Evolutionary conservation across 2,113 vertebrate genomes (phyloP).

Genomic region (Nothocercus julius): DNA sequence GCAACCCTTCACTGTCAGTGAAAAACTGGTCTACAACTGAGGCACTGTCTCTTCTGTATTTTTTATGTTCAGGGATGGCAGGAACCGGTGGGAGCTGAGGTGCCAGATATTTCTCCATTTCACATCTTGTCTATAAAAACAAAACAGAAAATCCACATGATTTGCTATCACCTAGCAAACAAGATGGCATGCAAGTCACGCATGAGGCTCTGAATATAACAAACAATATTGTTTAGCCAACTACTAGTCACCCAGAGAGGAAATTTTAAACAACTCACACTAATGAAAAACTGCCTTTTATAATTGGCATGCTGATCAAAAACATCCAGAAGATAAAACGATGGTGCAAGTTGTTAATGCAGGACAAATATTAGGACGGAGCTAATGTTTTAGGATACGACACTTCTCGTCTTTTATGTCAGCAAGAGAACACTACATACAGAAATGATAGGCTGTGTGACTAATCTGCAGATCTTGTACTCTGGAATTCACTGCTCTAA

Average conservation of each 20-base stretch:
- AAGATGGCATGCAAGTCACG: background rate
- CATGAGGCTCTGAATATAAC: background rate
- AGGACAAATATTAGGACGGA: background rate
- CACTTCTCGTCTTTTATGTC: conserved; percentile 46
- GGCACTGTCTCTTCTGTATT: conserved; percentile 85
- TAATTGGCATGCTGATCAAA: background rate
- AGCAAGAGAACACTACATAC: accelerated
- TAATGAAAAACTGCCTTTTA: conserved; percentile 45
- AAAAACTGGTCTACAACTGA: conserved; percentile 91
- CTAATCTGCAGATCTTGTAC: conserved; percentile 55
- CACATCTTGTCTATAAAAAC: conserved; percentile 87
- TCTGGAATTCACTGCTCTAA: conserved; percentile 42
- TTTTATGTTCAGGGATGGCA: conserved; percentile 82
- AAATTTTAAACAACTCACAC: background rate
- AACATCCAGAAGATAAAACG: conserved; percentile 7
- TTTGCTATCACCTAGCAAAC: background rate
- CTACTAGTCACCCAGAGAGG: background rate
- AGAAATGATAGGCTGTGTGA: background rate
- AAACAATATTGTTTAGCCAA: background rate
- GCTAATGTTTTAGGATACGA: background rate
- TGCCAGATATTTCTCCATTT: conserved; percentile 92
- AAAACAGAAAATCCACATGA: conserved; percentile 38
- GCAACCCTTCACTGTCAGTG: conserved; percentile 85
- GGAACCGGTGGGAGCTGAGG: conserved; percentile 80
- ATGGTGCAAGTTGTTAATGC: background rate